Conservation (phyloP, 35 echinoderm and acorn worm species). For the Eucidaris tribuloides region DNA sequence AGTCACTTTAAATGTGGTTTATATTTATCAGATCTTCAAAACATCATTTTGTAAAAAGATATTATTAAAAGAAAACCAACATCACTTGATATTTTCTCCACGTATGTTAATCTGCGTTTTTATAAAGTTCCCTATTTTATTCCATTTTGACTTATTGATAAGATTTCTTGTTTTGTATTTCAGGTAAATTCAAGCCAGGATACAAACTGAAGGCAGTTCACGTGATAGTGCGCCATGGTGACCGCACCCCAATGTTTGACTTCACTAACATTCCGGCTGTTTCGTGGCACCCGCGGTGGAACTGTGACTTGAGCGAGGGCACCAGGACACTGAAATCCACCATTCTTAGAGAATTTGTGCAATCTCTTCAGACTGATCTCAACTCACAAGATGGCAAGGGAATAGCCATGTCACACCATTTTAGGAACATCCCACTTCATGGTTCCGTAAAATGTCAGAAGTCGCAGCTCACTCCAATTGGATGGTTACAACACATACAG, state of each 20-base stretch:
- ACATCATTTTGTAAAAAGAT: too few relatives aligned
- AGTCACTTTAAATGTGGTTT: too few relatives aligned
- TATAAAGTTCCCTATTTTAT: too few relatives aligned
- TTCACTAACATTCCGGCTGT: neutral
- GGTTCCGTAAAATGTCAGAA: neutral
- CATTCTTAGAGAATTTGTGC: neutral
- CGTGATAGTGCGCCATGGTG: slow-evolving; percentile 34
- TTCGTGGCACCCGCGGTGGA: neutral
- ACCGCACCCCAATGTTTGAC: slow-evolving; percentile 24
- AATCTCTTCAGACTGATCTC: neutral
- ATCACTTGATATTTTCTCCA: too few relatives aligned
- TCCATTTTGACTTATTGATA: too few relatives aligned
- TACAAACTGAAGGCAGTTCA: slow-evolving; percentile 12
- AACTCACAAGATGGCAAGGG: neutral
- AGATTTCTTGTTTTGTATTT: too few relatives aligned
- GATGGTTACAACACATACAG: slow-evolving; percentile 27
- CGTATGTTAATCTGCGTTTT: too few relatives aligned
- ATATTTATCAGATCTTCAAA: too few relatives aligned
- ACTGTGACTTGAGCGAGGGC: slow-evolving; percentile 11
- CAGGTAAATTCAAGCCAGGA: neutral
- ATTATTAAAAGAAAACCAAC: too few relatives aligned
- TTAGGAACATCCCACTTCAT: slow-evolving; percentile 1
- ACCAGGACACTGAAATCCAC: neutral
- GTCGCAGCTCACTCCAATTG: slow-evolving; percentile 27
- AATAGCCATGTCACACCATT: neutral